A percentile compares a stretch with the other conserved stretches of the same genome.
These are phyloP conservation scores for Drosophila nigromelanica DNA, from an alignment of 1,140 invertebrate genomes.

Conservation along the genomic window DNA sequence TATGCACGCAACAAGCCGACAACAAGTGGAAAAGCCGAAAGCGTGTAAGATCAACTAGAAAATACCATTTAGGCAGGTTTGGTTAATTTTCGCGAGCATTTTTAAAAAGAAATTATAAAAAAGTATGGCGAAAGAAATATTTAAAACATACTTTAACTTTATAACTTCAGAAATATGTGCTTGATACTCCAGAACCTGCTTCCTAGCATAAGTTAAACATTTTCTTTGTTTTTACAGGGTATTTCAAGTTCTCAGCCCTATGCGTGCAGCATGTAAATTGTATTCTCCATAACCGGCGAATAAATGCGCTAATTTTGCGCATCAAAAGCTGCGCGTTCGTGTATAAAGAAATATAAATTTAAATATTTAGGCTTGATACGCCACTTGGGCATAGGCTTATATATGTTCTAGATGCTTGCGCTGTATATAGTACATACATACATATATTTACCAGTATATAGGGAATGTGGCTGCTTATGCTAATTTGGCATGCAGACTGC, in stretches of 20 bases:
- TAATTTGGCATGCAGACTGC: conserved; percentile 64
- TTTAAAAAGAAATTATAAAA: neutral
- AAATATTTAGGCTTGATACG: conserved; percentile 31
- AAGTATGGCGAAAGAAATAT: no score
- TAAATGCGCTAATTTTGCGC: conserved; percentile 69
- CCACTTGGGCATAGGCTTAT: neutral
- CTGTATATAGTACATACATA: neutral
- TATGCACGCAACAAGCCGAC: conserved; percentile 21
- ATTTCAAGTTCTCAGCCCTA: neutral
- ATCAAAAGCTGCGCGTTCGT: conserved; percentile 67
- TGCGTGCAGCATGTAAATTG: neutral
- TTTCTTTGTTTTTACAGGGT: neutral
- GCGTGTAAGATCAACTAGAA: neutral
- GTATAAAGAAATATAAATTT: conserved; percentile 58
- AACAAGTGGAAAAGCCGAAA: neutral
- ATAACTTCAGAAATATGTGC: no score
- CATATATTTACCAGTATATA: neutral
- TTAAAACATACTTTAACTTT: no score
- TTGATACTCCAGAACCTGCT: no score
- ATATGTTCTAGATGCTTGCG: neutral
- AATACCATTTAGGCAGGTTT: neutral
- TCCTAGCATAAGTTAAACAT: no score
- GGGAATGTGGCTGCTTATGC: conserved; percentile 54
- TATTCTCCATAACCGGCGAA: conserved; percentile 29
- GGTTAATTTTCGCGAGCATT: no score